Evolutionary conservation across 2,113 vertebrate species (phyloP).

Genomic region (Cyprinodon brontotheroides): DNA sequence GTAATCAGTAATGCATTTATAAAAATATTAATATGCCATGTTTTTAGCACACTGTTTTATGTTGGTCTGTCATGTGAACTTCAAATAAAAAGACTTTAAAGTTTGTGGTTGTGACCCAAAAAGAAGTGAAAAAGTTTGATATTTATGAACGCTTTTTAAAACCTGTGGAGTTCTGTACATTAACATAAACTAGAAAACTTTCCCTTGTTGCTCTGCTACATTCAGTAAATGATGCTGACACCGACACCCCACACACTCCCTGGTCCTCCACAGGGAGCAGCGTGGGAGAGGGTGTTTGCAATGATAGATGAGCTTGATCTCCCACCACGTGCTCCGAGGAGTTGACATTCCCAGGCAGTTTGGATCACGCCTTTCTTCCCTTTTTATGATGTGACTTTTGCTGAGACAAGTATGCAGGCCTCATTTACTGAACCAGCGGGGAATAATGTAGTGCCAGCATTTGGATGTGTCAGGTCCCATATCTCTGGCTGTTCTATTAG

Average conservation of each 20-base stretch:
- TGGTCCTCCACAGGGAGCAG: conserved; percentile 32
- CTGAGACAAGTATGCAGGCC: conserved; percentile 61
- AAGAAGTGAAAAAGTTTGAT: no score
- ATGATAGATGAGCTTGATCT: conserved; percentile 62
- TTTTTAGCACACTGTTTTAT: no score
- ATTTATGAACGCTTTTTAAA: no score
- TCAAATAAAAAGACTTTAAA: no score
- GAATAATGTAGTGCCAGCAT: conserved; percentile 70
- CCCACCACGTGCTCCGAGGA: conserved; percentile 33
- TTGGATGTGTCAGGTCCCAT: conserved; percentile 72
- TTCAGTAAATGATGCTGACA: conserved; percentile 68
- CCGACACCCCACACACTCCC: conserved; percentile 48
- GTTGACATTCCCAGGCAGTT: conserved; percentile 57
- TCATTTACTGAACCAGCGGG: conserved; percentile 70
- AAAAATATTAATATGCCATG: no score
- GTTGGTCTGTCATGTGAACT: no score
- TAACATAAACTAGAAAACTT: conserved; percentile 24
- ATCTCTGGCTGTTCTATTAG: conserved; percentile 74
- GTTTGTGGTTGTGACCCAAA: no score
- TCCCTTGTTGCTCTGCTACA: conserved; percentile 31
- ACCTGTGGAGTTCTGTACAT: neutral
- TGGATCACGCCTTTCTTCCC: conserved; percentile 26
- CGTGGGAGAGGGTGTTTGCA: conserved; percentile 34
- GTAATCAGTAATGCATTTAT: no score
- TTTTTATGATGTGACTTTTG: conserved; percentile 49